Evolutionary conservation across 2,797 vertebrate genomes (phyloP), one percentile per base, ranked within the genome.

Genomic region (Serranus cabrilla): DNA sequence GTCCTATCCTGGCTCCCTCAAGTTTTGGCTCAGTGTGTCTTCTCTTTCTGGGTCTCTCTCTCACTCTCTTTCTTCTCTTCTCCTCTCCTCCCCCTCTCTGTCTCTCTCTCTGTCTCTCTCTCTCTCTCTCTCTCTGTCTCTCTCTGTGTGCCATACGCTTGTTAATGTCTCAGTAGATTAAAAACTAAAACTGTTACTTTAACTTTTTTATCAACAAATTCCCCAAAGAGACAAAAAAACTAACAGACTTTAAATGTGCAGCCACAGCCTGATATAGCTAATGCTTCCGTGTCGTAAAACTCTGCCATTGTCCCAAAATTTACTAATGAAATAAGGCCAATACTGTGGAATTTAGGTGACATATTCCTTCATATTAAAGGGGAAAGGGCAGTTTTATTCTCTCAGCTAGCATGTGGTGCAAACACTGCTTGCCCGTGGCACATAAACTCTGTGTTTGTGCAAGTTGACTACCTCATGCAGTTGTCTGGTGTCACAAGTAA

Each of bases 1-100:
- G 63, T 56, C 59, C 72, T 63, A 51, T 83, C 73, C 59, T 45
- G 49, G 66, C 70, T 78, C 69, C 78, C 71, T 71, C 42, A 67
- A 57, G 58, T 73, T 83, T 63, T 82, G 69, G 61, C 68, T 87
- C 73, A 58, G 80, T 82, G 83, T 84, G 47, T 78, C 63, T 68
- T 75, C 20, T 65, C 55, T 78, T 64, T 78, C 66, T 65, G 47
- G 39, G 72, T 79, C 27, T 34, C 37, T 58, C 45, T 70, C n/a
- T 51, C 13, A 39, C 11, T 52, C 21, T 55, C 31, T 64, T 37
- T 68, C 16, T 51, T 34, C 7, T 6, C 34, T 34, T 34, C 8
- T 27, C 27, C 27, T 6, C 27, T 27, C 27, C 27, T 27, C 27
- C 27, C 27, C 27, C 3, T 55, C 31, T 64, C 37, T 45, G 7